Conservation (phyloP, 1,140 invertebrate species). For the Neoseiulus cucumeris region DNA sequence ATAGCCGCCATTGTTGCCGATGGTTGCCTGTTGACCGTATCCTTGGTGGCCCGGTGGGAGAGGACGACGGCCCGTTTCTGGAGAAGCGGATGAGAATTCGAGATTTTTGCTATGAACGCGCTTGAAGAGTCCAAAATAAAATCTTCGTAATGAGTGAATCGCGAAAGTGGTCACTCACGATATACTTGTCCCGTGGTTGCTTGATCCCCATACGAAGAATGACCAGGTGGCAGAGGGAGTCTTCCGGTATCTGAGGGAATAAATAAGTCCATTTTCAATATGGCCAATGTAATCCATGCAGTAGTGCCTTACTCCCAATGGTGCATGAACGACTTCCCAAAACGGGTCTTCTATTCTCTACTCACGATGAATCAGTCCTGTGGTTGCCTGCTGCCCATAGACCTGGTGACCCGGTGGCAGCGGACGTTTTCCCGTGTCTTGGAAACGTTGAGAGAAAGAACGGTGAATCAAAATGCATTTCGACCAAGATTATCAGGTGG, state of each 20-base stretch:
- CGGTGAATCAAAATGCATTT: too few relatives aligned
- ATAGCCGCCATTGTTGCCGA: not conserved
- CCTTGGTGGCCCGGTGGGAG: not conserved
- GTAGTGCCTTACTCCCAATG: too few relatives aligned
- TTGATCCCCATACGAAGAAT: not conserved
- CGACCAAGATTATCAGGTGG: too few relatives aligned
- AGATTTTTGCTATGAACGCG: too few relatives aligned
- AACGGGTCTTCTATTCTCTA: not conserved
- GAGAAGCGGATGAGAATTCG: not conserved
- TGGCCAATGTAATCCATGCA: too few relatives aligned
- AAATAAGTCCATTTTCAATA: too few relatives aligned
- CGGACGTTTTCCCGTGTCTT: not conserved
- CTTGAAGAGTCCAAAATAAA: too few relatives aligned
- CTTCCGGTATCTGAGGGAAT: not conserved
- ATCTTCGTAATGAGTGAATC: too few relatives aligned
- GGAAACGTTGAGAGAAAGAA: too few relatives aligned
- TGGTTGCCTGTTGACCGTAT: not conserved
- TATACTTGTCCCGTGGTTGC: not conserved
- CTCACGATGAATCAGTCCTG: not conserved
- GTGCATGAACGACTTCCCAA: too few relatives aligned
- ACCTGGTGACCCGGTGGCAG: not conserved
- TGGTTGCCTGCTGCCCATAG: not conserved
- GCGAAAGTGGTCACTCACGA: too few relatives aligned
- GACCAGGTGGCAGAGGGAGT: not conserved
- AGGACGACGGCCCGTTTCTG: not conserved